Percentiles rank a stretch among this genome's conserved stretches.
Conservation (phyloP, 1,140 invertebrate species). For the Sinella curviseta region DNA sequence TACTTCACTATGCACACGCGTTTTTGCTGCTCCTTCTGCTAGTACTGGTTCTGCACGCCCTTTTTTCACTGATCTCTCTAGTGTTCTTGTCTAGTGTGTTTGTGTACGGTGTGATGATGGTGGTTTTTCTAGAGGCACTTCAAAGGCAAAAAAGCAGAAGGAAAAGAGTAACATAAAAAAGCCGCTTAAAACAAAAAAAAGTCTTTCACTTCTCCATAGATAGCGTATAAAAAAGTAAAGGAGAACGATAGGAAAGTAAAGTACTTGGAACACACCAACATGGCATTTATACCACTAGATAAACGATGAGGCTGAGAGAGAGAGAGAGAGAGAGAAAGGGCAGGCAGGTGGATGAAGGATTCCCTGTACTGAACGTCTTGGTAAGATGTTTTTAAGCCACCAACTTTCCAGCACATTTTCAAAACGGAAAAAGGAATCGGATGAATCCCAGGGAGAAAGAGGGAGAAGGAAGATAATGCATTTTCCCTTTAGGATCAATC, state of each 20-base stretch:
- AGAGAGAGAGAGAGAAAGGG: background rate
- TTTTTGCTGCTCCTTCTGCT: too few species aligned
- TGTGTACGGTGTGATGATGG: background rate
- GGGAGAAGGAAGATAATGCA: background rate
- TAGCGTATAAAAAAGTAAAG: too few species aligned
- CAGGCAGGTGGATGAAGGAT: background rate
- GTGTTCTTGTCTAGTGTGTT: too few species aligned
- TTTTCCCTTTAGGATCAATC: background rate
- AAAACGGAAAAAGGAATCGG: background rate
- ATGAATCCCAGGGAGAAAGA: background rate
- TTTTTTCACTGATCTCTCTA: too few species aligned
- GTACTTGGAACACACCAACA: background rate
- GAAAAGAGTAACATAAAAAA: background rate
- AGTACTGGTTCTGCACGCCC: too few species aligned
- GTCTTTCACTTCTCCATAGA: background rate
- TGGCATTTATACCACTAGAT: background rate
- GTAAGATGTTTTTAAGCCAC: background rate
- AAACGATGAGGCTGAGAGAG: too few species aligned
- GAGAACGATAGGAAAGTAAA: background rate
- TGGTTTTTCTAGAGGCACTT: constrained; percentile 12
- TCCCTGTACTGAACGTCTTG: background rate
- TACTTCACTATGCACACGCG: too few species aligned
- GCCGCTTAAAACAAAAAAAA: background rate
- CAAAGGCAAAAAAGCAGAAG: constrained; percentile 5
- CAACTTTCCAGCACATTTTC: background rate